Evolutionary conservation across 2,113 vertebrate species (phyloP).

Genomic region (Cinclus cinclus): DNA sequence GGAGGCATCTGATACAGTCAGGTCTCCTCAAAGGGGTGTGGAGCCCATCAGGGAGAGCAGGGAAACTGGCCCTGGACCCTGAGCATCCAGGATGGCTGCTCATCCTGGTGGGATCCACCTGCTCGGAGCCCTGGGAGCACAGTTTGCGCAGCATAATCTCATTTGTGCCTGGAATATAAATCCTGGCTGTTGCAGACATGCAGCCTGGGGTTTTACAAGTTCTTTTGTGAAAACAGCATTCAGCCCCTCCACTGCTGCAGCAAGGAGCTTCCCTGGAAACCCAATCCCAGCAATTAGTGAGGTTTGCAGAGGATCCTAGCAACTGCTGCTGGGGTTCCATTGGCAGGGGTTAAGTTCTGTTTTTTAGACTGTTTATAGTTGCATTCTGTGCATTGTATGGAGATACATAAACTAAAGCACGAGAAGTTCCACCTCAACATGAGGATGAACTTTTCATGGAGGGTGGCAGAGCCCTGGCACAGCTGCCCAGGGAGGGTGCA

Average conservation of each 20-base stretch:
- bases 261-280: neutral
- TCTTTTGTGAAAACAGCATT: neutral
- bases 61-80: fast-evolving
- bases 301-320: slow-evolving; percentile 1
- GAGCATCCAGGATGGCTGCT: neutral
- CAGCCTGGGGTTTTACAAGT: slow-evolving; percentile 20
- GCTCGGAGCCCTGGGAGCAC: neutral
- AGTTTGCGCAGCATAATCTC: neutral
- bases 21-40: neutral
- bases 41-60: neutral
- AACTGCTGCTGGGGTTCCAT: neutral
- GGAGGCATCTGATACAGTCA: fast-evolving
- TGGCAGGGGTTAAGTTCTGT: neutral
- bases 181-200: neutral
- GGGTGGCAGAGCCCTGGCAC: neutral
- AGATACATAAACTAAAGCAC: neutral
- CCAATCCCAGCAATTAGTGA: neutral
- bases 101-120: neutral
- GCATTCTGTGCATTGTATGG: neutral
- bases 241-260: neutral
- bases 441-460: neutral
- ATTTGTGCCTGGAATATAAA: neutral
- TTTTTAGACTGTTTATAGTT: neutral
- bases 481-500: neutral
- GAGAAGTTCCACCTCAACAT: neutral